Conservation (phyloP, 1,140 invertebrate genomes). For the Apis cerana region DNA sequence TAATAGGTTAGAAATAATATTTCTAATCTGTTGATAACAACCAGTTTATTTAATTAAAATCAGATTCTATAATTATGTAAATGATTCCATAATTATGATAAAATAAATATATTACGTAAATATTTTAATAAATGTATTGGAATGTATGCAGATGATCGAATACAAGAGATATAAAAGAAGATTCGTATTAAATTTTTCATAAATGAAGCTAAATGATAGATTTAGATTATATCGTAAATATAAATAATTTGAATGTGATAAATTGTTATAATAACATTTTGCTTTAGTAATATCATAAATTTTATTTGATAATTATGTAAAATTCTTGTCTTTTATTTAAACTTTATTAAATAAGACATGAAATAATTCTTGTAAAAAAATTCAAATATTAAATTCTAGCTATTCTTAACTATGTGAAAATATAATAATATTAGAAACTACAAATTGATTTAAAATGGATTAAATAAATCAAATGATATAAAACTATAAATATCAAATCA, state of each 20-base stretch:
- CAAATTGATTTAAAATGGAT: not conserved
- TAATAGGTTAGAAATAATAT: not conserved
- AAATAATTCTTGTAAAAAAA: not conserved
- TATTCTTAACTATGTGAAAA: not conserved
- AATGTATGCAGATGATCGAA: not conserved
- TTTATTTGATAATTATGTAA: not conserved
- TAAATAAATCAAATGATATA: not conserved
- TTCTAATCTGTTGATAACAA: not conserved
- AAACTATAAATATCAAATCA: not conserved
- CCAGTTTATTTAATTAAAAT: not conserved
- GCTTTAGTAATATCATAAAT: not conserved
- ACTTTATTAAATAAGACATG: not conserved
- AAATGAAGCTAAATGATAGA: too few species aligned
- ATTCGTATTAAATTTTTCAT: not conserved
- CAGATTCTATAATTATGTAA: constrained; percentile 1
- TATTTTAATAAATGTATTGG: not conserved
- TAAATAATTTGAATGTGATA: not conserved
- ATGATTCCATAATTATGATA: not conserved
- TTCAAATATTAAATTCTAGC: not conserved
- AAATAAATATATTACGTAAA: not conserved
- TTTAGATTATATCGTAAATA: not conserved
- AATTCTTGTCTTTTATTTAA: not conserved
- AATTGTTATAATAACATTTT: not conserved
- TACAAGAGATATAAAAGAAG: not conserved
- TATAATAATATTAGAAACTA: not conserved